Percentiles rank a stretch among this genome's conserved stretches.
Evolutionary conservation across 2,797 vertebrate species (phyloP).

Genomic region (Mus spretus): DNA sequence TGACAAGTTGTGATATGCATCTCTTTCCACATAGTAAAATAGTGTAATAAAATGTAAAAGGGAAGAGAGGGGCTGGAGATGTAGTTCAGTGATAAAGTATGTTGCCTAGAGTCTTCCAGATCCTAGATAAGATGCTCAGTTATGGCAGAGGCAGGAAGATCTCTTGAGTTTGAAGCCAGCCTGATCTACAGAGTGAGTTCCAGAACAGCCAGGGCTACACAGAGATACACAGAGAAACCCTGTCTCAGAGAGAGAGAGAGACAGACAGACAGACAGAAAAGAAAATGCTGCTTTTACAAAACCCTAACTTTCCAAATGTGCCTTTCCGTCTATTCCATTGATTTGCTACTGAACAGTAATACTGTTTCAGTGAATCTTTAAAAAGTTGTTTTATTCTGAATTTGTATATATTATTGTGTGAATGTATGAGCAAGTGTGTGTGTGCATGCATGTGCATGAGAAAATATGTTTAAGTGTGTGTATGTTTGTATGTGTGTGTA

Average conservation of each 20-base stretch:
- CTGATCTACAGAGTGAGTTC: background rate
- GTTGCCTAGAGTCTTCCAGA: background rate
- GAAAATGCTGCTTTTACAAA: background rate
- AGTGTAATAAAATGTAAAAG: background rate
- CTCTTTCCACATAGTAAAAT: background rate
- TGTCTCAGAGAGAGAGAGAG: background rate
- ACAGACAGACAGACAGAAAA: background rate
- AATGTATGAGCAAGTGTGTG: background rate
- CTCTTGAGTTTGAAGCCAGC: background rate
- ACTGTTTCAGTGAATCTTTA: constrained; percentile 6
- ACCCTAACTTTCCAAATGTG: constrained; percentile 14
- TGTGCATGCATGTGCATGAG: background rate
- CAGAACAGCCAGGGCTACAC: background rate
- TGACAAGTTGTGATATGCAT: background rate
- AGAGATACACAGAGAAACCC: background rate
- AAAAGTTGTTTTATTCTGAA: background rate
- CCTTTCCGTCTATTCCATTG: constrained; percentile 22
- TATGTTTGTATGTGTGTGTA: too few species aligned
- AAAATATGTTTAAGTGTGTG: too few species aligned
- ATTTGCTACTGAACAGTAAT: constrained; percentile 34
- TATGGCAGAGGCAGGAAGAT: too few species aligned
- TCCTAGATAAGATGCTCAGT: background rate
- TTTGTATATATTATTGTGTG: background rate
- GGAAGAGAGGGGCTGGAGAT: background rate
- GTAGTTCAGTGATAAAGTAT: background rate